Conservation (phyloP, 1,140 invertebrate genomes). For the Sitobion miscanthi region DNA sequence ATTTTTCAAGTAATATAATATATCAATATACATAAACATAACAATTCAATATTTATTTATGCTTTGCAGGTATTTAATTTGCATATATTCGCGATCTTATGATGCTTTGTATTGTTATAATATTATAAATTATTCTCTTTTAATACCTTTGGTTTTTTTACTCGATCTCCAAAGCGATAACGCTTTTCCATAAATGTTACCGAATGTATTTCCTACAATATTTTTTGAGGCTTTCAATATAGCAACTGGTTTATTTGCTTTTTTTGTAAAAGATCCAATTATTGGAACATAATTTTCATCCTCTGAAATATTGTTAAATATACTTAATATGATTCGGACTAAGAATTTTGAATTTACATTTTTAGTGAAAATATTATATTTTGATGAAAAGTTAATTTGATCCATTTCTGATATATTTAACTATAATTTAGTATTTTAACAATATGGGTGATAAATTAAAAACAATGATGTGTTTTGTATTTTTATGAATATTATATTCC, state of each 20-base stretch:
- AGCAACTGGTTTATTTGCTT: background rate
- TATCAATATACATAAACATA: background rate
- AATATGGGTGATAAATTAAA: background rate
- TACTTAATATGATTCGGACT: background rate
- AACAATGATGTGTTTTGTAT: background rate
- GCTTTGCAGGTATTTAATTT: background rate
- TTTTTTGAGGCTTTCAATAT: background rate
- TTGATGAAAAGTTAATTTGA: background rate
- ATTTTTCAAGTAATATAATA: background rate
- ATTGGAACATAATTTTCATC: background rate
- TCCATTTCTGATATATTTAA: background rate
- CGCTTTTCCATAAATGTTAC: background rate
- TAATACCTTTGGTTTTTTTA: background rate
- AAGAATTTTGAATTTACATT: background rate
- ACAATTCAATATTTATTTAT: background rate
- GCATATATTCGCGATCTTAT: background rate
- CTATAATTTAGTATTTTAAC: background rate
- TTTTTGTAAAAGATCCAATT: background rate
- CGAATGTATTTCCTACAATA: background rate
- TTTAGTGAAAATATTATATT: no score
- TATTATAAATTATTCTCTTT: background rate
- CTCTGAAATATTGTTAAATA: background rate
- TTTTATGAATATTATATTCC: no score
- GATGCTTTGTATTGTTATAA: background rate
- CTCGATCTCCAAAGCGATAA: background rate